Percentiles rank a stretch among this genome's conserved stretches.
phyloP scores from a whole-genome alignment of 1,140 invertebrate species.

The Sinella curviseta region DNA sequence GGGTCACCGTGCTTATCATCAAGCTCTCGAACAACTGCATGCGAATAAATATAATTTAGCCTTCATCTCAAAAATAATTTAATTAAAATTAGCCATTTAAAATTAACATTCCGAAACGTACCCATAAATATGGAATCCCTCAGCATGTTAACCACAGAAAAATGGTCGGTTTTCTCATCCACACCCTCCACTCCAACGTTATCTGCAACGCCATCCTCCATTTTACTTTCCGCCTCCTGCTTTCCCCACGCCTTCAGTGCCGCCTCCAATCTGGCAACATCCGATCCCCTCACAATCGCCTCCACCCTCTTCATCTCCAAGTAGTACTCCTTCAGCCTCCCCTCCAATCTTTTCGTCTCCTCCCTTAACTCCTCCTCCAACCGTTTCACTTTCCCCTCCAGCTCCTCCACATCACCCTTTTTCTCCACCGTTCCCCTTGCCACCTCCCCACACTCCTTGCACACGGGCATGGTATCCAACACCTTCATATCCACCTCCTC shows the following conservation, averaged over 20 bases:
- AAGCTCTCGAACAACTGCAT: too few species aligned
- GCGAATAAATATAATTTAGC: too few species aligned
- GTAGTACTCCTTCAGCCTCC: not conserved
- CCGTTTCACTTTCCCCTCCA: not conserved
- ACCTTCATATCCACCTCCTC: not conserved
- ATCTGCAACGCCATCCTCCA: too few species aligned
- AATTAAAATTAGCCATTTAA: too few species aligned
- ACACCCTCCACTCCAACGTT: too few species aligned
- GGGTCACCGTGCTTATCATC: too few species aligned
- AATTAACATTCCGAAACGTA: too few species aligned
- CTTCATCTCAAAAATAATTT: too few species aligned
- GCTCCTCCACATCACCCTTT: not conserved
- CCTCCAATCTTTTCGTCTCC: not conserved
- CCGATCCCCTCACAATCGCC: not conserved
- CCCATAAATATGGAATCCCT: too few species aligned
- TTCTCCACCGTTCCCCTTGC: not conserved
- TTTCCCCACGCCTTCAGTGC: not conserved
- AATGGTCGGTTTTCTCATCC: too few species aligned
- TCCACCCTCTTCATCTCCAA: not conserved
- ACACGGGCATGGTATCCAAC: not conserved
- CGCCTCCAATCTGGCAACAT: not conserved
- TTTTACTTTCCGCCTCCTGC: too few species aligned
- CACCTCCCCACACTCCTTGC: not conserved
- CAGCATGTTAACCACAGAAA: too few species aligned
- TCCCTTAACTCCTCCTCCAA: not conserved